Evolutionary conservation across 2,797 vertebrate genomes (phyloP).

Genomic region (Spondyliosoma cantharus): DNA sequence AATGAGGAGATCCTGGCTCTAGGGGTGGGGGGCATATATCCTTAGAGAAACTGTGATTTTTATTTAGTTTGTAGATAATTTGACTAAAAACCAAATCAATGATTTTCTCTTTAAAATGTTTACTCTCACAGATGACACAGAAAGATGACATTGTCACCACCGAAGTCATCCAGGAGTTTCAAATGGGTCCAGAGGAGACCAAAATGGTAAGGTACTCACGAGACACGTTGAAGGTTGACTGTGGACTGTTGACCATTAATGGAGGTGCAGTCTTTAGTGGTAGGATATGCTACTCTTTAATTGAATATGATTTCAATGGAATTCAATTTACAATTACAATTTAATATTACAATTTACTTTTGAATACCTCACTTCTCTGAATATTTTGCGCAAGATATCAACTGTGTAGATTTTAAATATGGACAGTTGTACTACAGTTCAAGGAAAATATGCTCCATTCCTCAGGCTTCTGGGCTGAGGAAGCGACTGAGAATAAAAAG

Average conservation of each 20-base stretch:
- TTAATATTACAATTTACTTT: too few relatives aligned
- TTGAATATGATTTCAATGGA: too few relatives aligned
- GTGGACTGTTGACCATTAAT: background rate
- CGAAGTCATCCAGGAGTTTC: conserved; percentile 93
- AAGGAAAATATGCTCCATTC: too few relatives aligned
- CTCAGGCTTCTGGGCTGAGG: too few relatives aligned
- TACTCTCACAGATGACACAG: conserved; percentile 73
- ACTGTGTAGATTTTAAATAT: too few relatives aligned
- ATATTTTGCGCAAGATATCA: too few relatives aligned
- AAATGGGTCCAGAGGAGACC: conserved; percentile 91
- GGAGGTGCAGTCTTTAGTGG: background rate
- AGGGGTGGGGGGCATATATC: conserved; percentile 43
- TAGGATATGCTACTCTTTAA: too few relatives aligned
- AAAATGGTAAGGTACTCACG: conserved; percentile 86
- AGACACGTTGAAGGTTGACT: background rate
- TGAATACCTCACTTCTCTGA: too few relatives aligned
- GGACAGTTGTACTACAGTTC: too few relatives aligned
- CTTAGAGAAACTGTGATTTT: background rate
- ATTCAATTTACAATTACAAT: too few relatives aligned
- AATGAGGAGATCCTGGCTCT: conserved; percentile 78
- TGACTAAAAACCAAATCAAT: background rate
- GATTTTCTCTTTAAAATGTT: background rate
- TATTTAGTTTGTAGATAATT: background rate
- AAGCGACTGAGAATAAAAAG: too few relatives aligned
- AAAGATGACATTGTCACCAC: conserved; percentile 87